Evolutionary conservation across 2,888 invertebrate species (phyloP), one percentile per base, ranked within the genome.

Genomic region (Oscheius myriophilus): DNA sequence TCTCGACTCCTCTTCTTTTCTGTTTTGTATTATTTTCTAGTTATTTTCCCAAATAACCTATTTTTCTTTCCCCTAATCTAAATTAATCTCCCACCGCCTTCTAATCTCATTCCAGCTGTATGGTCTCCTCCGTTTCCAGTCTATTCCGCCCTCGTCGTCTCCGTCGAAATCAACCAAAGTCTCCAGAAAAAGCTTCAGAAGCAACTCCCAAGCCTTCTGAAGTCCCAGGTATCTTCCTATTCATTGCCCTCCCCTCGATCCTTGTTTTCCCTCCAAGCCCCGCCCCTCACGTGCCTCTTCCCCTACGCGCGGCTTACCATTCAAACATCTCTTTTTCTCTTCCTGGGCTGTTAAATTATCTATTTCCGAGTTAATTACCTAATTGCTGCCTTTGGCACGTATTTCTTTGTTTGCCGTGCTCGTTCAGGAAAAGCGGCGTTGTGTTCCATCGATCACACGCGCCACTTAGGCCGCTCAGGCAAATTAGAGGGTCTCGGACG

Each of bases 111-210:
- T 58, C 43, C 58, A 58, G 58, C 58, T 61, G 63, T 25, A 63
- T 63, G 63, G 63, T 63, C 39, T 63, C 52, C 11, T 52, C 63
- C 21, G 53, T 63, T 42, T 52, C 52, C 23, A 52, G 41, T 12
- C 52, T 63, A 21, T 63, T 63, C 25, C 63, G 63, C 18, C 25
- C 25, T 33, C 45, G 61, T n/a, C 46, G 61, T 49, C 18, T 18
- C 18, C 61, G 61, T 46, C 46, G 43, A 1, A 46, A 21, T 16
- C n/a, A 14, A 18, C 25, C 3, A 9, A 33, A 33, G 9, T 9
- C 33, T 9, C 4, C 33, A 3, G 33, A 33, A 33, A 33, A 33
- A 9, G 9, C 33, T 3, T 6, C 3, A 33, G 33, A 33, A 33
- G 4, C 3, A 3, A 3, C 9, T 33, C 33, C 3, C 4, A 33